Conservation (phyloP, 2,888 invertebrate genomes). For the Odontocolon sp. region DNA sequence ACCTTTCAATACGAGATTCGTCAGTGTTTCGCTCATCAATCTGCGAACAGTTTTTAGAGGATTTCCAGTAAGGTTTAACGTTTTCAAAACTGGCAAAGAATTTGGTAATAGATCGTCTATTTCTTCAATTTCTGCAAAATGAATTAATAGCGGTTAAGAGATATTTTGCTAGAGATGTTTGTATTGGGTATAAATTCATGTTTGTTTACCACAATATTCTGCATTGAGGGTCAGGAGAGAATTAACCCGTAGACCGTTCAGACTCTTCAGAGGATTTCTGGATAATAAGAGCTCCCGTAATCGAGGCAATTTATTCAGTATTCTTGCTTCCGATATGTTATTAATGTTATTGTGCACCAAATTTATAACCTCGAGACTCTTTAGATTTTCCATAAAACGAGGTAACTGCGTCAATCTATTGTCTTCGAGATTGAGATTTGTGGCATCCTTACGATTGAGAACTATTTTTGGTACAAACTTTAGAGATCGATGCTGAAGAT, state of each 20-base stretch:
- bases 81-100: too few relatives aligned
- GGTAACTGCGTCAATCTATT: constrained; percentile 82
- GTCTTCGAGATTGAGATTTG: constrained; percentile 80
- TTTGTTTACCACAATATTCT: constrained; percentile 31
- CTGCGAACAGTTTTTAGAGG: too few relatives aligned
- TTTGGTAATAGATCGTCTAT: too few relatives aligned
- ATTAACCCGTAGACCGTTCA: constrained; percentile 17
- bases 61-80: too few relatives aligned
- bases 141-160: too few relatives aligned
- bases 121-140: not conserved
- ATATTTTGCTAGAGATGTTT: too few relatives aligned
- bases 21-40: too few relatives aligned
- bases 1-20: too few relatives aligned
- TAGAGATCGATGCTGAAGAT: constrained; percentile 5
- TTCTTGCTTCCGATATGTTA: constrained; percentile 78
- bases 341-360: constrained; percentile 84
- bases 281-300: constrained; percentile 22
- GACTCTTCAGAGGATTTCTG: constrained; percentile 42
- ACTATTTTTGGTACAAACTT: not conserved
- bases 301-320: constrained; percentile 29
- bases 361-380: constrained; percentile 83
- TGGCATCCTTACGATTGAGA: not conserved
- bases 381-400: constrained; percentile 82
- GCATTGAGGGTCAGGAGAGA: constrained; percentile 35
- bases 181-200: not conserved